Percentiles rank a stretch among this genome's conserved stretches.
Conservation (phyloP, 1,140 invertebrate genomes). For the Drosophila athabasca region DNA sequence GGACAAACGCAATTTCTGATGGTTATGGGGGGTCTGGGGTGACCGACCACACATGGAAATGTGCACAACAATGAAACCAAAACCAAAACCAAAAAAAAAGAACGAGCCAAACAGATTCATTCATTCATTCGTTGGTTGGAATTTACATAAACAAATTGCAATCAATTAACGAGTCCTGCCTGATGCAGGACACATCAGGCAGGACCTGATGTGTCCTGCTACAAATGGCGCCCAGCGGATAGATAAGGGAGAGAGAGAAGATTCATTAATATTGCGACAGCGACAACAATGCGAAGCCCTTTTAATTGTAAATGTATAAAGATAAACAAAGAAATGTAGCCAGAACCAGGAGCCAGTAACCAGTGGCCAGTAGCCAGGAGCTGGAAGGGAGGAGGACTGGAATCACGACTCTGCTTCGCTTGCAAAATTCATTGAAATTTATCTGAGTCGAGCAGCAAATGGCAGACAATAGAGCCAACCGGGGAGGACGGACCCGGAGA, state of each 20-base stretch:
- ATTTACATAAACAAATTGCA: constrained; percentile 79
- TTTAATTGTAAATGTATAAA: constrained; percentile 80
- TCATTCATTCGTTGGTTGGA: constrained; percentile 8
- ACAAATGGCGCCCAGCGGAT: constrained; percentile 9
- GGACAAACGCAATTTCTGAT: background rate
- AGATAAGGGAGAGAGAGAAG: constrained; percentile 18
- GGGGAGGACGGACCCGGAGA: constrained; percentile 2
- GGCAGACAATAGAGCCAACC: constrained; percentile 29
- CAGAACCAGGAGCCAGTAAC: constrained; percentile 12
- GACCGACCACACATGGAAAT: constrained; percentile 50
- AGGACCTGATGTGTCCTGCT: constrained; percentile 19
- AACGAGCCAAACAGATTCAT: constrained; percentile 14
- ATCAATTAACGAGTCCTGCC: constrained; percentile 64
- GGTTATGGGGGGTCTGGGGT: background rate
- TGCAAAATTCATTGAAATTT: constrained; percentile 78
- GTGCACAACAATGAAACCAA: constrained; percentile 45
- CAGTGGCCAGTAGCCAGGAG: too few relatives aligned
- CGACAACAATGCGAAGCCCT: constrained; percentile 70
- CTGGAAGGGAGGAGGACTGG: constrained; percentile 7
- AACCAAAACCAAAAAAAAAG: background rate
- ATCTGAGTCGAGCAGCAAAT: constrained; percentile 54
- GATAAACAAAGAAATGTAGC: constrained; percentile 80
- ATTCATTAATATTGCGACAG: constrained; percentile 80
- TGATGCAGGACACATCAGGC: too few relatives aligned
- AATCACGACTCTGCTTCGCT: constrained; percentile 48